Base-by-base conservation (phyloP, 2,797 vertebrate genomes). In the Hafferia zeledoni region DNA sequence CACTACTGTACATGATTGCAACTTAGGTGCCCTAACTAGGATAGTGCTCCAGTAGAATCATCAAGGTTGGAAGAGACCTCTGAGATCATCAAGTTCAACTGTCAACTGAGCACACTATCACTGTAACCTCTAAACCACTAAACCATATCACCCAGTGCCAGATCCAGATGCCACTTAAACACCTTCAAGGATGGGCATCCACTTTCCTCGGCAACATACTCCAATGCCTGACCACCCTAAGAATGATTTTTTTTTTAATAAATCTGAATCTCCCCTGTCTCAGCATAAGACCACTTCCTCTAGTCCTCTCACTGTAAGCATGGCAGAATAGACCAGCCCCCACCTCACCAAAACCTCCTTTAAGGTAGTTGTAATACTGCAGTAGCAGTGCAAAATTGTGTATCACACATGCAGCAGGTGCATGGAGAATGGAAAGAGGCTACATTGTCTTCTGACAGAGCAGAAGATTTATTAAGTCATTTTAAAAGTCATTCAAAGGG, bases 321-420 rank as follows among this genome's bases (percentile, higher is more conserved):
- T 9, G 5, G n/a, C 25, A 57, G 39, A 78, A 83, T 39, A 31
- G 31, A 46, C 12, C n/a, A 65, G 28, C 39, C 44, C 28, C 20
- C n/a, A 57, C n/a, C 19, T 76, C 28, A 44, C 17, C 17, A 22
- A 24, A 4, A 5, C 39, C 22, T 65, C 25, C 80, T 71, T 41
- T 39, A 25, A 53, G 33, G 18, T 20, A 61, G 15, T 10, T n/a
- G 35, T 18, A 55, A 41, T 33, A 24, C 9, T 12, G 31, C 52
- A 43, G n/a, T 3, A 16, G 8, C n/a, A 49, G 35, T 1, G 2
- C 13, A 39, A 16, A 4, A 0, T 31, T 33, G 22, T 0, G 0
- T 31, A 22, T 60, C 24, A 16, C 50, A 31, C 1, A 0, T 41
- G 15, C 50, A 72, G 30, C 57, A 61, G 75, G 53, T 10, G 19